Conservation (phyloP, 1,140 invertebrate species). For the Stratiolaelaps scimitus region DNA sequence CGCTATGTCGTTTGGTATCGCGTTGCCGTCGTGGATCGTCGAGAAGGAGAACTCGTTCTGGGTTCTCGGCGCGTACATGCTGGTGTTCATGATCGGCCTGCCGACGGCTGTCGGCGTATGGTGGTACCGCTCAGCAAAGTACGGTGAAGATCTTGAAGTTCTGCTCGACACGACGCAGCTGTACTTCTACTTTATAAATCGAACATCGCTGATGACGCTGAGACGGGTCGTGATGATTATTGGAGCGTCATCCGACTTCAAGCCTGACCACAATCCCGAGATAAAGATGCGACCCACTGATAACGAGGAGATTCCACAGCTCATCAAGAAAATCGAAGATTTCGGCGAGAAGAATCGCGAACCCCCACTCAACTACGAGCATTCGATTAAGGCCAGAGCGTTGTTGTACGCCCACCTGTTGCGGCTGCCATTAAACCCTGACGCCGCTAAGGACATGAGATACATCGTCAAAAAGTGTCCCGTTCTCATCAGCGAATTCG, state of each 20-base stretch:
- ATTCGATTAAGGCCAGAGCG: constrained; percentile 89
- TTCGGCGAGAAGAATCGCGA: constrained; percentile 91
- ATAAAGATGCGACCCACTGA: constrained; percentile 83
- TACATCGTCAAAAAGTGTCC: constrained; percentile 86
- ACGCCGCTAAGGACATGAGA: constrained; percentile 41
- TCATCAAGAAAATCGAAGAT: constrained; percentile 78
- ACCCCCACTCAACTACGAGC: constrained; percentile 75
- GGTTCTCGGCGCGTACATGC: constrained; percentile 78
- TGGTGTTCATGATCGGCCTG: constrained; percentile 94
- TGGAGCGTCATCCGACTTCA: constrained; percentile 89
- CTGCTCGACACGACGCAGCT: constrained; percentile 85
- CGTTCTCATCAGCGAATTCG: constrained; percentile 94
- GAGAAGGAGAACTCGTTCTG: constrained; percentile 97
- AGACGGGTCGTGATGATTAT: constrained; percentile 90
- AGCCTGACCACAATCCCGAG: constrained; percentile 81
- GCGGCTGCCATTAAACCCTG: constrained; percentile 57
- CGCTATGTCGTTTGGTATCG: constrained; percentile 56
- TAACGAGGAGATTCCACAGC: constrained; percentile 81
- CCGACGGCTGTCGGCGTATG: constrained; percentile 87
- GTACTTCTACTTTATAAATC: constrained; percentile 89
- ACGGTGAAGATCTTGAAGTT: constrained; percentile 52
- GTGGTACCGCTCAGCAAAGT: constrained; percentile 97
- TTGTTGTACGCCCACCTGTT: constrained; percentile 88
- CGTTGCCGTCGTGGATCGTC: constrained; percentile 98
- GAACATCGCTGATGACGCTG: constrained; percentile 83